Percentiles rank a stretch among this genome's conserved stretches.
phyloP scores from a whole-genome alignment of 2,888 invertebrate species.

The Drosophila atripex region DNA sequence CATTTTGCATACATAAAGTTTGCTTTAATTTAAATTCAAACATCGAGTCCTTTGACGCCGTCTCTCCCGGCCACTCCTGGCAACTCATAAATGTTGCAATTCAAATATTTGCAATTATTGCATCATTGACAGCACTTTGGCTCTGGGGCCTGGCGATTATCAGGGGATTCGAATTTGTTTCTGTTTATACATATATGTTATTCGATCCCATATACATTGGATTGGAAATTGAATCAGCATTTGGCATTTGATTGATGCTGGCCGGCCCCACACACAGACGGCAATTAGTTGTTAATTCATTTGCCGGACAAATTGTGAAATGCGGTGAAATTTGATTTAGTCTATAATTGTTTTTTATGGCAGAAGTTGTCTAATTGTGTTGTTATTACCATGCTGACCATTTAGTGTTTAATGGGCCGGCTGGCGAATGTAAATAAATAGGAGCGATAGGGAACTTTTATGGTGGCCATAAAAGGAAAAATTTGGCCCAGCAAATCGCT shows the following conservation, averaged over 20 bases:
- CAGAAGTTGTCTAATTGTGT: slow-evolving; percentile 24
- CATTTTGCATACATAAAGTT: background rate
- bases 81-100: slow-evolving; percentile 20
- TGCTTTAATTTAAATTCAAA: background rate
- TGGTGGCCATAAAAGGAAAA: slow-evolving; percentile 35
- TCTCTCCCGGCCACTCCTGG: background rate
- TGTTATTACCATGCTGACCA: slow-evolving; percentile 22
- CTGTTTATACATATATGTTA: background rate
- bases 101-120: slow-evolving; percentile 28
- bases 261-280: slow-evolving; percentile 10
- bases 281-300: slow-evolving; percentile 48
- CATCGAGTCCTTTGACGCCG: background rate
- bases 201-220: slow-evolving; percentile 24
- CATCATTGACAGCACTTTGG: slow-evolving; percentile 22
- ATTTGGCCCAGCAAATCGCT: slow-evolving; percentile 40
- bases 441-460: slow-evolving; percentile 29
- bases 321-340: slow-evolving; percentile 35
- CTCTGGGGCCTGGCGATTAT: slow-evolving; percentile 11
- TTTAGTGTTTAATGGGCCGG: slow-evolving; percentile 42
- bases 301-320: slow-evolving; percentile 25
- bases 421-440: slow-evolving; percentile 32
- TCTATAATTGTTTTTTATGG: slow-evolving; percentile 20
- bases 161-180: slow-evolving; percentile 22
- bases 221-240: slow-evolving; percentile 38
- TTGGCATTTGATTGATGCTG: slow-evolving; percentile 38